phyloP scores from a whole-genome alignment of 2,797 vertebrate genomes.

The Sebastolobus altivelis region DNA sequence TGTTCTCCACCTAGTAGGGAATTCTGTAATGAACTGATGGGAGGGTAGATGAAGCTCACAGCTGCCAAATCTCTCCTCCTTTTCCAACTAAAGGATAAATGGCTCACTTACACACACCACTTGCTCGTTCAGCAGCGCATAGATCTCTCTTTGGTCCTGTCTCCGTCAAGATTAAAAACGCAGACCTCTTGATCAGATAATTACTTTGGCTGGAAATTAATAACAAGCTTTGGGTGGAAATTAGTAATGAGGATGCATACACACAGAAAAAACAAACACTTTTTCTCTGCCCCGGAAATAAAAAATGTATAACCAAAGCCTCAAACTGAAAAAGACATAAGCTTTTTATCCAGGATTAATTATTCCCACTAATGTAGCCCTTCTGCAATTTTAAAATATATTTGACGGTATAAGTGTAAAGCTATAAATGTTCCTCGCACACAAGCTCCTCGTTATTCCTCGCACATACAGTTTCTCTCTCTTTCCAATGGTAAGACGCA shows the following conservation, averaged over 20 bases:
- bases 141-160: constrained; percentile 64
- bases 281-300: constrained; percentile 21
- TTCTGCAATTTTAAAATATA: constrained; percentile 36
- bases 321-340: constrained; percentile 27
- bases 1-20: constrained; percentile 74
- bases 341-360: constrained; percentile 47
- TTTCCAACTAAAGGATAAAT: constrained; percentile 76
- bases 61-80: constrained; percentile 77
- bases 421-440: constrained; percentile 36
- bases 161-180: constrained; percentile 80
- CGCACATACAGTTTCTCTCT: constrained; percentile 53
- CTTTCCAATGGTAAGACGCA: constrained; percentile 46
- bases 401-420: constrained; percentile 50
- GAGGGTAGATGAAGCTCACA: constrained; percentile 76
- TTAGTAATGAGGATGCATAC: constrained; percentile 46
- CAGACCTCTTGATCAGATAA: constrained; percentile 77
- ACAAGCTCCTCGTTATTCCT: constrained; percentile 58
- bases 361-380: constrained; percentile 34
- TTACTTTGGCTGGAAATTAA: constrained; percentile 76
- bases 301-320: constrained; percentile 34
- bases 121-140: constrained; percentile 51
- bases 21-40: constrained; percentile 77
- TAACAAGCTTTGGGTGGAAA: constrained; percentile 68
- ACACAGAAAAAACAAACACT: constrained; percentile 11
- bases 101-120: constrained; percentile 74